phyloP scores from a whole-genome alignment of 2,888 invertebrate genomes.

The Tachystola acroxantha region DNA sequence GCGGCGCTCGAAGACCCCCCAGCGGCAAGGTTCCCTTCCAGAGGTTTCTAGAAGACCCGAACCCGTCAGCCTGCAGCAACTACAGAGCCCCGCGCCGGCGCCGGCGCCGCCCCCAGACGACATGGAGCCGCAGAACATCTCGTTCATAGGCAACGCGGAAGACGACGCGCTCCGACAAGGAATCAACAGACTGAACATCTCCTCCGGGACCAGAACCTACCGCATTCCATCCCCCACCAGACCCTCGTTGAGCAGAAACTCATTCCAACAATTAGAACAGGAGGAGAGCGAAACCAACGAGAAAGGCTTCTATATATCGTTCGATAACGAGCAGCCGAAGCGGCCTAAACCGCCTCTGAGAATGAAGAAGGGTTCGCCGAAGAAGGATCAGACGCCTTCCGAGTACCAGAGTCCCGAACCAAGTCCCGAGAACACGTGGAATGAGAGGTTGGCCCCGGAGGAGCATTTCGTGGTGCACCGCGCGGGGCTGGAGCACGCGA shows the following conservation, averaged over 20 bases:
- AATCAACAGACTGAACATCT: constrained; percentile 88
- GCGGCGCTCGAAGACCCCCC: constrained; percentile 45
- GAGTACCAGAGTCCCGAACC: constrained; percentile 49
- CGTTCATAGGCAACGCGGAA: constrained; percentile 88
- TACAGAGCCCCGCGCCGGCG: constrained; percentile 77
- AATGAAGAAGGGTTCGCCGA: constrained; percentile 85
- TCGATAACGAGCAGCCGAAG: constrained; percentile 92
- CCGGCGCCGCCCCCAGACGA: constrained; percentile 84
- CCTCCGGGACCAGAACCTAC: constrained; percentile 92
- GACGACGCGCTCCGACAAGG: constrained; percentile 80
- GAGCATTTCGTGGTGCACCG: constrained; percentile 39
- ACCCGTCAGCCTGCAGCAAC: constrained; percentile 70
- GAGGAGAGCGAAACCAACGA: constrained; percentile 76
- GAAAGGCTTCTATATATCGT: constrained; percentile 95
- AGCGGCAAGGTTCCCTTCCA: constrained; percentile 75
- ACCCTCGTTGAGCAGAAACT: constrained; percentile 83
- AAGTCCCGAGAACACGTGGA: constrained; percentile 49
- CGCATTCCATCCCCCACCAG: constrained; percentile 93
- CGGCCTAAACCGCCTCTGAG: constrained; percentile 93
- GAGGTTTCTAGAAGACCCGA: constrained; percentile 61
- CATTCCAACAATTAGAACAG: constrained; percentile 80
- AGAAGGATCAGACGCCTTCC: constrained; percentile 79
- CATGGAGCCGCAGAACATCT: constrained; percentile 96
- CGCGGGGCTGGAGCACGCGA: constrained; percentile 23
- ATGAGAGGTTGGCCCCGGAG: constrained; percentile 31